These are phyloP conservation scores for Mus pahari DNA, from an alignment of 2,113 vertebrate genomes.

Conservation along the genomic window DNA sequence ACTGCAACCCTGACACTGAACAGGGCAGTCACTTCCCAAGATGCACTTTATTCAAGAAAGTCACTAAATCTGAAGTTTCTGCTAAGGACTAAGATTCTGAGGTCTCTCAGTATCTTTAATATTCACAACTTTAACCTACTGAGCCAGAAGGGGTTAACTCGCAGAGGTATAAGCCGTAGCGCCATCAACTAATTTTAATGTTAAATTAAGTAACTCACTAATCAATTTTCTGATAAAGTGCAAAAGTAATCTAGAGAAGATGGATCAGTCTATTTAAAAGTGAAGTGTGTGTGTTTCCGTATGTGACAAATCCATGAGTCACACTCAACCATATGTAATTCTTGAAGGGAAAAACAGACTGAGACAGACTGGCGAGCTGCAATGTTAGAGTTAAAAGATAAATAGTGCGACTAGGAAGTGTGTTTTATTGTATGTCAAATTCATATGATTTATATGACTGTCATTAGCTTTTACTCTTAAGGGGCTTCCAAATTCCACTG, in stretches of 20 bases:
- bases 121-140: neutral
- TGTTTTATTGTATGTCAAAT: neutral
- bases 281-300: neutral
- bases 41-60: neutral
- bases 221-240: conserved; percentile 13
- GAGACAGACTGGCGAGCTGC: neutral
- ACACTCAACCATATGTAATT: neutral
- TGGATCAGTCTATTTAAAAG: conserved; percentile 41
- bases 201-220: conserved; percentile 44
- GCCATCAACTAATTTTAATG: neutral
- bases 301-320: conserved; percentile 27
- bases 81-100: conserved; percentile 29
- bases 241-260: conserved; percentile 60
- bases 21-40: neutral
- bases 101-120: neutral
- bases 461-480: neutral
- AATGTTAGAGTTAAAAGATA: neutral
- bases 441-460: neutral
- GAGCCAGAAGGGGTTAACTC: neutral
- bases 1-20: neutral
- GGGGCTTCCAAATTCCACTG: neutral
- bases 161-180: neutral
- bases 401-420: neutral
- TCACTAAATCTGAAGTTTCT: neutral
- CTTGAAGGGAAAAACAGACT: neutral